Evolutionary conservation across 2,797 vertebrate species (phyloP).

Genomic region (Benthosema pterotum): DNA sequence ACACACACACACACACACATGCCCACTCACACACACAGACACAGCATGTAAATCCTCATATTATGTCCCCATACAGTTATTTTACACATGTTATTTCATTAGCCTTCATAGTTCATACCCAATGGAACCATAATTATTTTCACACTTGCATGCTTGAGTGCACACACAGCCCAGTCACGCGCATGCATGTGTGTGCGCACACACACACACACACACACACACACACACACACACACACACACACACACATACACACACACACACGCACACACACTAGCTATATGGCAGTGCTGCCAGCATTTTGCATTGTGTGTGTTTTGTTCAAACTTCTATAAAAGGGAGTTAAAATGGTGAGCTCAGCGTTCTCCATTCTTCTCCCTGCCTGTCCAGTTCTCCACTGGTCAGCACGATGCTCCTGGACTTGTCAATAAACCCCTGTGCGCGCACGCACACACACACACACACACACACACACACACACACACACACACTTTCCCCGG

Average conservation of each 20-base stretch:
- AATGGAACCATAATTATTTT: no score
- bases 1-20: constrained; percentile 8
- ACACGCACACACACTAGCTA: constrained; percentile 60
- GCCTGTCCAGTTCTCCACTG: constrained; percentile 47
- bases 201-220: constrained; percentile 23
- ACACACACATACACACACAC: constrained; percentile 32
- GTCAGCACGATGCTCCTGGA: constrained; percentile 49
- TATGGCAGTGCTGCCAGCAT: constrained; percentile 67
- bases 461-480: background rate
- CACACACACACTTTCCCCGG: background rate
- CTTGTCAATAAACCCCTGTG: constrained; percentile 51
- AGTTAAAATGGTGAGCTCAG: constrained; percentile 73
- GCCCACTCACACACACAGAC: background rate
- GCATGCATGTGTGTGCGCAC: constrained; percentile 5
- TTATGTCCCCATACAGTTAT: no score
- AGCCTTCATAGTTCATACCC: no score
- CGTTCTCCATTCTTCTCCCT: constrained; percentile 72
- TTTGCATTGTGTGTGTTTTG: constrained; percentile 79
- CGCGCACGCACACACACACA: constrained; percentile 3
- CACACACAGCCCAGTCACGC: constrained; percentile 4
- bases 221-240: constrained; percentile 24
- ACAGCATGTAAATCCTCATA: no score
- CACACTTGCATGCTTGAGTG: background rate
- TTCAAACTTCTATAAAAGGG: constrained; percentile 74
- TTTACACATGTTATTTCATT: no score